Evolutionary conservation across 2,888 invertebrate species (phyloP).

Genomic region (Drosophila borborema): DNA sequence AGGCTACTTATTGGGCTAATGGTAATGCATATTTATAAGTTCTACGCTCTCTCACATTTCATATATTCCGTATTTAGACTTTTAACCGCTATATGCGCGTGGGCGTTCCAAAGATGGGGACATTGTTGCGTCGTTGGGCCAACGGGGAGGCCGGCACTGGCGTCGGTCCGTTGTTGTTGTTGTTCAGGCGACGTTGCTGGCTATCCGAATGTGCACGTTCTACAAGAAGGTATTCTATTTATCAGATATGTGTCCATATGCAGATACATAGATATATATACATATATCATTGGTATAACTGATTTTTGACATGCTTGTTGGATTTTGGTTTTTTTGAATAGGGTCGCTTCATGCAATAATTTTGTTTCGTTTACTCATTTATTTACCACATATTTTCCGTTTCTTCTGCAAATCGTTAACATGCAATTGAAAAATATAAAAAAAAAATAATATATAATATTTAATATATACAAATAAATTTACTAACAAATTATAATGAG

Average conservation of each 20-base stretch:
- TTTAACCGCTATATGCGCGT: conserved; percentile 84
- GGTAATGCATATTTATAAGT: conserved; percentile 65
- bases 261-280: conserved; percentile 29
- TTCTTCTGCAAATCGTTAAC: conserved; percentile 68
- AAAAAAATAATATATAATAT: conserved; percentile 29
- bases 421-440: conserved; percentile 71
- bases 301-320: conserved; percentile 54
- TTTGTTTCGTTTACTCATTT: conserved; percentile 15
- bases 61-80: conserved; percentile 65
- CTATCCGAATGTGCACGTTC: conserved; percentile 88
- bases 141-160: conserved; percentile 74
- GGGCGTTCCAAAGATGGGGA: conserved; percentile 83
- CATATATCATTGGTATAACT: conserved; percentile 39
- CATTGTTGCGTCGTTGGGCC: conserved; percentile 77
- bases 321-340: conserved; percentile 10
- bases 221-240: conserved; percentile 74
- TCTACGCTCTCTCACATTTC: conserved; percentile 28
- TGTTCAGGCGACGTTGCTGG: conserved; percentile 84
- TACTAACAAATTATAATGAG: not conserved
- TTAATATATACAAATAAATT: conserved; percentile 25
- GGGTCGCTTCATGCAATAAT: conserved; percentile 53
- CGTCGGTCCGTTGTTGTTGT: conserved; percentile 69
- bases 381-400: conserved; percentile 73
- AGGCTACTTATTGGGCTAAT: conserved; percentile 52
- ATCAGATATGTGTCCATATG: conserved; percentile 42